Evolutionary conservation across 2,113 vertebrate species (phyloP).

Genomic region (Neotragus pygmaeus): DNA sequence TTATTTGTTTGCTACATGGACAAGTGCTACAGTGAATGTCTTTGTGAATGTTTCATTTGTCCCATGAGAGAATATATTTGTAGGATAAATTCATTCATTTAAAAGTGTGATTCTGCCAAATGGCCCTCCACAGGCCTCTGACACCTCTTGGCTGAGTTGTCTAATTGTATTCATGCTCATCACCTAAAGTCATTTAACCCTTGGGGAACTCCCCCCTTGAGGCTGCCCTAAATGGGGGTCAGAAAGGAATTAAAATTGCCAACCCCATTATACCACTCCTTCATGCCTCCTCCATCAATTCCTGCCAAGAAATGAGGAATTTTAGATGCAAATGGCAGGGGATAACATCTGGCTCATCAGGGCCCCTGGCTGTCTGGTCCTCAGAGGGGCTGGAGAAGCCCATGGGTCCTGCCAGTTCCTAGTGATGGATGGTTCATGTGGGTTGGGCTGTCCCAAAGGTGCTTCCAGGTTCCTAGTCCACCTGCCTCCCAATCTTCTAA

Average conservation of each 20-base stretch:
- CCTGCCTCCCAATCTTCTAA: constrained; percentile 37
- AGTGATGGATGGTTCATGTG: constrained; percentile 63
- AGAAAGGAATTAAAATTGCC: not conserved
- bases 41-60: not conserved
- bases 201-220: not conserved
- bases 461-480: constrained; percentile 13
- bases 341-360: constrained; percentile 57
- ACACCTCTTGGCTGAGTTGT: not conserved
- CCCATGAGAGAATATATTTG: not conserved
- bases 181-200: constrained; percentile 10
- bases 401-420: not conserved
- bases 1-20: not conserved
- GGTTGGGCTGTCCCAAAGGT: constrained; percentile 25
- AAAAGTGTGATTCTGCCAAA: not conserved
- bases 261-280: not conserved
- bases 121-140: not conserved
- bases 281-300: constrained; percentile 26
- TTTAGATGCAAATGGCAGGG: constrained; percentile 55
- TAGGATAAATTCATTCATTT: not conserved
- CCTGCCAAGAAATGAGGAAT: constrained; percentile 32
- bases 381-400: not conserved
- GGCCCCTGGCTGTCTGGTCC: not conserved
- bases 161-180: not conserved
- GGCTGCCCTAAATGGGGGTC: constrained; percentile 15
- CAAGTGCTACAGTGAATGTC: not conserved